phyloP scores from a whole-genome alignment of 2,888 invertebrate genomes.

The Holacanthella duospinosa region DNA sequence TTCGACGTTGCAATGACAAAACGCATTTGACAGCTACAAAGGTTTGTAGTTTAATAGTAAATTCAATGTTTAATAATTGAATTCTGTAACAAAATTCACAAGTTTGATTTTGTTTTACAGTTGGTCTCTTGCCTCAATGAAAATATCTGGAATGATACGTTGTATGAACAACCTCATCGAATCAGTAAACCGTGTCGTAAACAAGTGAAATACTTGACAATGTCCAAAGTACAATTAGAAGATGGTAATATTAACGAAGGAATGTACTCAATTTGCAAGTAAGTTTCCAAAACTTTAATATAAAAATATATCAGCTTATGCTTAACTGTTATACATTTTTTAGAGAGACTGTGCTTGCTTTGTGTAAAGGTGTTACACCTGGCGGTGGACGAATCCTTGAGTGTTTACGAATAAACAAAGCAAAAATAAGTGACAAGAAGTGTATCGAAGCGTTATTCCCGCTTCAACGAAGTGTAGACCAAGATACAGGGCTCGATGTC shows the following conservation, averaged over 20 bases:
- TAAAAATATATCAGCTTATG: not conserved
- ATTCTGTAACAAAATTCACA: too few relatives aligned
- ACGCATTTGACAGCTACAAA: slow-evolving; percentile 40
- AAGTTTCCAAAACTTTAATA: not conserved
- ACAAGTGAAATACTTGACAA: slow-evolving; percentile 78
- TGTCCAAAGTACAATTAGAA: slow-evolving; percentile 69
- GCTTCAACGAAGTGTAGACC: slow-evolving; percentile 74
- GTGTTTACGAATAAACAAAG: slow-evolving; percentile 50
- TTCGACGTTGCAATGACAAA: slow-evolving; percentile 45
- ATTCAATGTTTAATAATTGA: slow-evolving; percentile 3
- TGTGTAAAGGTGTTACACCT: slow-evolving; percentile 62
- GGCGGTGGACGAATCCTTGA: slow-evolving; percentile 77
- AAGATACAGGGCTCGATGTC: slow-evolving; percentile 63
- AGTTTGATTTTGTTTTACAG: slow-evolving; percentile 43
- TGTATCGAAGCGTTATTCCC: slow-evolving; percentile 75
- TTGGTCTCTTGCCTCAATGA: slow-evolving; percentile 81
- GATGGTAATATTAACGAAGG: slow-evolving; percentile 70
- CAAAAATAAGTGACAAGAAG: slow-evolving; percentile 17
- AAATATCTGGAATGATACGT: slow-evolving; percentile 77
- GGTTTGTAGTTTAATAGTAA: slow-evolving; percentile 25
- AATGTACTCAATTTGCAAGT: slow-evolving; percentile 38
- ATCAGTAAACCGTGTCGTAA: slow-evolving; percentile 81
- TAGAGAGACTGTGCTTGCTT: slow-evolving; percentile 62
- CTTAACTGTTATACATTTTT: slow-evolving; percentile 58
- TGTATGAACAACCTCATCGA: slow-evolving; percentile 61